Conservation (phyloP, 2,113 vertebrate genomes). For the Polypterus senegalus region DNA sequence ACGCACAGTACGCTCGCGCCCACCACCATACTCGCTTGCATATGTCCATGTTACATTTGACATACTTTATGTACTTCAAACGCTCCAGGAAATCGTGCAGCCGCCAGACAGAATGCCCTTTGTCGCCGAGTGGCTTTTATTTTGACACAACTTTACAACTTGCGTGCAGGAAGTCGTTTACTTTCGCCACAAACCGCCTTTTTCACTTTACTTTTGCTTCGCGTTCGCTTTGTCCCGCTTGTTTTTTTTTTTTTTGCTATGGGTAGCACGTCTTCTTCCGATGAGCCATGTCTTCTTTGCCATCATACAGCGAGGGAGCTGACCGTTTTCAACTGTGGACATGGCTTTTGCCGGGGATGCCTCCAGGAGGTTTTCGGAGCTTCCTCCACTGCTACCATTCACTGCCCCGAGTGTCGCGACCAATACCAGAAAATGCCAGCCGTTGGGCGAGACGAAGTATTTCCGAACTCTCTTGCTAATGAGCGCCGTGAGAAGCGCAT, state of each 20-base stretch:
- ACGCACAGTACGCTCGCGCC: too few species aligned
- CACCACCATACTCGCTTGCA: too few species aligned
- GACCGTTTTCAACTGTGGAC: slow-evolving; percentile 36
- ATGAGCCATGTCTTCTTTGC: slow-evolving; percentile 34
- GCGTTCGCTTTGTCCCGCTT: neutral
- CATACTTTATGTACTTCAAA: too few species aligned
- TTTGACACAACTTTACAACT: slow-evolving; percentile 28
- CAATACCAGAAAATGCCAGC: slow-evolving; percentile 38
- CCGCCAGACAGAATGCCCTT: too few species aligned
- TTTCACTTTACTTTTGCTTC: neutral
- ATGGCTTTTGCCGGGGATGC: slow-evolving; percentile 45
- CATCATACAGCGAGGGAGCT: slow-evolving; percentile 18
- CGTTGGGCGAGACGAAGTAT: slow-evolving; percentile 15
- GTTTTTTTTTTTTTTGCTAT: slow-evolving; percentile 2
- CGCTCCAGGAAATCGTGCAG: too few species aligned
- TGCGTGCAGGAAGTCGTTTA: slow-evolving; percentile 18
- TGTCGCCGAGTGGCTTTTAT: too few species aligned
- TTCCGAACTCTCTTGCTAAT: neutral
- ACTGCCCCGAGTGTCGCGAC: slow-evolving; percentile 40
- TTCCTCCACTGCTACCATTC: slow-evolving; percentile 33
- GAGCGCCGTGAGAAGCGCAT: neutral
- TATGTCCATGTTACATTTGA: too few species aligned
- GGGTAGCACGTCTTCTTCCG: slow-evolving; percentile 26
- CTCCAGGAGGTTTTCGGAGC: slow-evolving; percentile 48
- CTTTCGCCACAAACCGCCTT: slow-evolving; percentile 31